Base-by-base conservation (phyloP, 2,113 vertebrate species). In the Sinocyclocheilus anshuiensis region DNA sequence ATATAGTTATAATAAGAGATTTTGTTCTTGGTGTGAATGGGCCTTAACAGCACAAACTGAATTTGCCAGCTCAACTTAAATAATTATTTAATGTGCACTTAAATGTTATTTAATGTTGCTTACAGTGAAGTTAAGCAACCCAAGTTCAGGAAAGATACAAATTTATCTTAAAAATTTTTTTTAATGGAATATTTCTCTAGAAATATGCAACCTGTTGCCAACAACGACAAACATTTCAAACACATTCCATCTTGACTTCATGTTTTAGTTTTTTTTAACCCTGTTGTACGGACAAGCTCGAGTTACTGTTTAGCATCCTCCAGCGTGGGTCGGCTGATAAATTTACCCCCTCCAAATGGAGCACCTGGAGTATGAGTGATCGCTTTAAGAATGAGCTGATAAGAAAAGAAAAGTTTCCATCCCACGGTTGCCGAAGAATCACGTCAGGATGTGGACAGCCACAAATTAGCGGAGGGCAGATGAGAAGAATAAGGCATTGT, bases 371-470 rank as follows among this genome's bases (percentile, higher is more conserved):
- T 29, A 29, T 29, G n/a, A 57, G 4, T 6, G 18, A 55, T 9
- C 48, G 2, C 11, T 53, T 4, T 26, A 71, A 69, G 63, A 71
- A 5, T 11, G 18, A 26, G 50, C 22, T 20, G 12, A 26, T 16
- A 36, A 39, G 29, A 53, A 50, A 36, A 39, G 29, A 53, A 50
- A 9, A 76, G 53, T 61, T 72, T 83, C 26, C 22, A 16, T 26
- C 67, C 22, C 57, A 76, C n/a, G 84, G 45, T 80, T 84, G 86
- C 89, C 90, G 91, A 72, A 88, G 87, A 91, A 81, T 78, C 82
- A 88, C 90, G 91, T 87, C 89, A 86, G 77, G 69, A 88, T 89
- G 88, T 90, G 88, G 91, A 91, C 81, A 42, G 86, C 86, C 90
- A 86, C 87, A 92, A 91, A 85, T 74, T 84, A 87, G 67, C 36